Conservation (phyloP, 2,113 vertebrate species). For the Lophotis ruficrista region DNA sequence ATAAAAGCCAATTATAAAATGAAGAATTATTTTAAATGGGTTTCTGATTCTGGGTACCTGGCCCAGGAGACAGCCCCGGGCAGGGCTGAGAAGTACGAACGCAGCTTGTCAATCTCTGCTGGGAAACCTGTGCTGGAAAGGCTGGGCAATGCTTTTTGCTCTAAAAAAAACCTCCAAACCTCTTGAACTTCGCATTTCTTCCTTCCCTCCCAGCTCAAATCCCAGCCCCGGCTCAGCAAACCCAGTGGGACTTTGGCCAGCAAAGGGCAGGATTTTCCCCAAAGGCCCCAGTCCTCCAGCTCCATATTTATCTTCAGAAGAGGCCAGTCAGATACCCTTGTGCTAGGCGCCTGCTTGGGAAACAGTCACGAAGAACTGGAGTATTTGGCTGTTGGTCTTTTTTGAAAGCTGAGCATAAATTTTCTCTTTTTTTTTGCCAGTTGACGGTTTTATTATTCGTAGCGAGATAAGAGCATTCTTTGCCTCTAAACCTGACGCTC, state of each 20-base stretch:
- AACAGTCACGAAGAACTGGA: not conserved
- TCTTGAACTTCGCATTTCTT: slow-evolving; percentile 16
- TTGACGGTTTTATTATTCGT: slow-evolving; percentile 3
- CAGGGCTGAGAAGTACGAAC: not conserved
- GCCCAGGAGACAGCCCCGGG: not conserved
- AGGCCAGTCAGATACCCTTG: not conserved
- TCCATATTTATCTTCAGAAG: slow-evolving; percentile 13
- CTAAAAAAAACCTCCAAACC: not conserved
- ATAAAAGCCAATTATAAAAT: slow-evolving; percentile 30
- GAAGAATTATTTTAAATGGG: not conserved
- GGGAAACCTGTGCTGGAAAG: not conserved
- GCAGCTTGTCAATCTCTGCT: not conserved
- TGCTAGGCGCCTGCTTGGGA: not conserved
- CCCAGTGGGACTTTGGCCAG: not conserved
- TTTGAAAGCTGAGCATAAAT: not conserved
- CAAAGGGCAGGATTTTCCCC: slow-evolving; percentile 30
- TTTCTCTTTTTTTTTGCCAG: not conserved
- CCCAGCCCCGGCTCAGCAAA: not conserved
- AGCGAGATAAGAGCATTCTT: not conserved
- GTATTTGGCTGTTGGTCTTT: not conserved
- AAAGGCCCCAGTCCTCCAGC: not conserved
- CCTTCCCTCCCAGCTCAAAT: not conserved
- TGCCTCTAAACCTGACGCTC: not conserved
- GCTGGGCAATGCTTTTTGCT: not conserved
- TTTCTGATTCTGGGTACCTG: slow-evolving; percentile 3